These are phyloP conservation scores for Leucophenga maculata DNA, from an alignment of 2,888 invertebrate species.

Conservation along the genomic window DNA sequence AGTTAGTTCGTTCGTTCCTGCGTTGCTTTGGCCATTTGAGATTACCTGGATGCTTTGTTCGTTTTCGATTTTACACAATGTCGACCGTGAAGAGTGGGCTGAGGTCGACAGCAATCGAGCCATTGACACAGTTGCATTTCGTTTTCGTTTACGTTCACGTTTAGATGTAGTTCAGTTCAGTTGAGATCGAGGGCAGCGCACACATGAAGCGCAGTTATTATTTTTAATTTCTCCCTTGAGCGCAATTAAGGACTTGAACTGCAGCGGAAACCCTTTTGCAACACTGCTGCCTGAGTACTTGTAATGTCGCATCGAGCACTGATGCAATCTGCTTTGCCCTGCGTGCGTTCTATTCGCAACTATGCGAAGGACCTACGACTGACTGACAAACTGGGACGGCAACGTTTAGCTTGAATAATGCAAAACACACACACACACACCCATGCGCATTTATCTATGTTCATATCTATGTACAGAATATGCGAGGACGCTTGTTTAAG, in stretches of 20 bases:
- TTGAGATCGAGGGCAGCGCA: neutral
- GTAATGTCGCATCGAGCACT: too few relatives aligned
- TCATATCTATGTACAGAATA: neutral
- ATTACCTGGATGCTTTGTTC: neutral
- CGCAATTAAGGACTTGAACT: conserved; percentile 12
- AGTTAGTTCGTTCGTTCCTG: too few relatives aligned
- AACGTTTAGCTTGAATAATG: too few relatives aligned
- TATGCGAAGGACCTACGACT: too few relatives aligned
- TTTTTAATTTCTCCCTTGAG: conserved; percentile 21
- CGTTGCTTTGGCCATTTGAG: neutral
- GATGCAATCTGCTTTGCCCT: too few relatives aligned
- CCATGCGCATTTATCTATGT: neutral
- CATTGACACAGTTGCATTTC: conserved; percentile 6
- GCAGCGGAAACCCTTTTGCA: too few relatives aligned
- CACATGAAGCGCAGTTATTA: conserved; percentile 20
- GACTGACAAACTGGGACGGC: too few relatives aligned
- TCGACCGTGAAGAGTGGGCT: too few relatives aligned
- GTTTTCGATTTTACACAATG: too few relatives aligned
- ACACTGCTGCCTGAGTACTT: too few relatives aligned
- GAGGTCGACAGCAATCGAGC: neutral
- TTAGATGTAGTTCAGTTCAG: neutral
- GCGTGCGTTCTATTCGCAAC: too few relatives aligned
- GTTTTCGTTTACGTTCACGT: neutral
- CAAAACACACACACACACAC: too few relatives aligned
- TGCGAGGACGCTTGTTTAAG: neutral